Conservation (phyloP, 2,113 vertebrate species). For the Quiscalus mexicanus region DNA sequence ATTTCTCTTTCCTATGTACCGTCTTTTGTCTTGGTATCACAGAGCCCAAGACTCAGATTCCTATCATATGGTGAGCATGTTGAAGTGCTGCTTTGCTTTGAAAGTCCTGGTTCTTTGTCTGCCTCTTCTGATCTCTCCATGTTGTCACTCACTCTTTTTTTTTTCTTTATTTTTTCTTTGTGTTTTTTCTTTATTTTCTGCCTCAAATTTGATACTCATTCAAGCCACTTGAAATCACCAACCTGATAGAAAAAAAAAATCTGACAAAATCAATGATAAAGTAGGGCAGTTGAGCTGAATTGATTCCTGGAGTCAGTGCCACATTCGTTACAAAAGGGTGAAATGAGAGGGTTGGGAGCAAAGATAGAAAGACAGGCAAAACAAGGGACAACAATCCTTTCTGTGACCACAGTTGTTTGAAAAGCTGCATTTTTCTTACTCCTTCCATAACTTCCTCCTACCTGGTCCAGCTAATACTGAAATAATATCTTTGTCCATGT, state of each 20-base stretch:
- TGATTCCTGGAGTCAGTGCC: background rate
- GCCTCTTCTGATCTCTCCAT: background rate
- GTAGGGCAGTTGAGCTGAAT: background rate
- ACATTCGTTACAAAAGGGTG: background rate
- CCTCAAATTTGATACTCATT: background rate
- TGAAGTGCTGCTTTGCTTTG: background rate
- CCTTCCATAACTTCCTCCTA: background rate
- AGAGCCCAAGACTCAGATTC: background rate
- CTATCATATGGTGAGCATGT: rapidly evolving
- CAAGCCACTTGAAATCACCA: background rate
- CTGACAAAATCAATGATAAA: background rate
- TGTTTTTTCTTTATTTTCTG: background rate
- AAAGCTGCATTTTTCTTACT: background rate
- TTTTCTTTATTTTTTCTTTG: background rate
- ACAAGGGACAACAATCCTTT: background rate
- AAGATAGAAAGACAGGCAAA: background rate
- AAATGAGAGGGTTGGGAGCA: background rate
- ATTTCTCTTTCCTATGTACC: background rate
- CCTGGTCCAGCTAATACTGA: background rate
- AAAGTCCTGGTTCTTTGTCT: background rate
- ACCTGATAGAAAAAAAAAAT: background rate
- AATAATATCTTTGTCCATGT: no score
- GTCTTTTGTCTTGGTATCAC: background rate
- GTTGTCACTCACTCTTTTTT: rapidly evolving
- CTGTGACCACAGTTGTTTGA: background rate